Percentiles rank a stretch among this genome's conserved stretches.
phyloP scores from a whole-genome alignment of 1,140 invertebrate species.

The Leptonema lineaticorne region DNA sequence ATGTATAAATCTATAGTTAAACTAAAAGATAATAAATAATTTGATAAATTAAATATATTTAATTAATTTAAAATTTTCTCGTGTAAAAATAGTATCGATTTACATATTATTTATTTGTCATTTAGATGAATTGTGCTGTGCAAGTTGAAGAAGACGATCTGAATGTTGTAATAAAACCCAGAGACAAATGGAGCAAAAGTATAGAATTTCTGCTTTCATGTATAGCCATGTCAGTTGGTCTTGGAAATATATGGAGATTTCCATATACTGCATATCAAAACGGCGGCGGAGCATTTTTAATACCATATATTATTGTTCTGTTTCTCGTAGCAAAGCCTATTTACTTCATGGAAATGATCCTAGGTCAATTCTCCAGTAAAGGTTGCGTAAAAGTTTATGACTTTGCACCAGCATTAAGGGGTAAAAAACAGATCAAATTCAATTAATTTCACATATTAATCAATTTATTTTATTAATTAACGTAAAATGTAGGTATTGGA shows the following conservation, averaged over 20 bases:
- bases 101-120: neutral
- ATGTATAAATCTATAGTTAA: too few relatives aligned
- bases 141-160: neutral
- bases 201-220: slow-evolving; percentile 82
- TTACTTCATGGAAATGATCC: slow-evolving; percentile 79
- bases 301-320: slow-evolving; percentile 76
- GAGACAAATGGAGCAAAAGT: slow-evolving; percentile 67
- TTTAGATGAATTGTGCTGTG: neutral
- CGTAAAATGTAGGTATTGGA: slow-evolving; percentile 62
- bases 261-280: slow-evolving; percentile 77
- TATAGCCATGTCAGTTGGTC: slow-evolving; percentile 80
- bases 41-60: too few relatives aligned
- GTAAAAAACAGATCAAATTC: too few relatives aligned
- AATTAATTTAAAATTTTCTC: too few relatives aligned
- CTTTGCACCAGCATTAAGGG: slow-evolving; percentile 57
- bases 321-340: slow-evolving; percentile 77
- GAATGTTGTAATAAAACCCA: neutral
- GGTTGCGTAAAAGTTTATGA: slow-evolving; percentile 64
- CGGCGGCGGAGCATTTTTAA: slow-evolving; percentile 75
- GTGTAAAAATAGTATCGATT: too few relatives aligned
- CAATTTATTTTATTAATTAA: too few relatives aligned
- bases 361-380: slow-evolving; percentile 70
- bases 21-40: too few relatives aligned
- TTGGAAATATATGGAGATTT: slow-evolving; percentile 84
- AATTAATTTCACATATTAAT: too few relatives aligned